phyloP scores from a whole-genome alignment of 1,140 invertebrate species.

The Drosophila carrolli region DNA sequence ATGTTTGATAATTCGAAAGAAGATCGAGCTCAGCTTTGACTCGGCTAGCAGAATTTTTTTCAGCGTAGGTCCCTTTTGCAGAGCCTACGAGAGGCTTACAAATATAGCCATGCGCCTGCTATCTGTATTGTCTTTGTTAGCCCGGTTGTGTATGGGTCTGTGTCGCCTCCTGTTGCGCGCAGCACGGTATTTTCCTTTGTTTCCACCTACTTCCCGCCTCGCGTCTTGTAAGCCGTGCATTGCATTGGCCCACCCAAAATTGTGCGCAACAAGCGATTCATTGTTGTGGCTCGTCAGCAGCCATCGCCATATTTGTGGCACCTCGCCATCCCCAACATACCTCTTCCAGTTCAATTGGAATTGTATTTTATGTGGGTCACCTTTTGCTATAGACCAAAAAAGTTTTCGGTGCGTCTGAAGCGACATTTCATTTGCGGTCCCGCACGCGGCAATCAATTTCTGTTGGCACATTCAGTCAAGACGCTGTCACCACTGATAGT shows the following conservation, averaged over 20 bases:
- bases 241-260: slow-evolving; percentile 32
- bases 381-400: slow-evolving; percentile 43
- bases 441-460: slow-evolving; percentile 65
- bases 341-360: slow-evolving; percentile 37
- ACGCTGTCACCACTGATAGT: slow-evolving; percentile 55
- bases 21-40: too few relatives aligned
- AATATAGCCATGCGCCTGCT: slow-evolving; percentile 35
- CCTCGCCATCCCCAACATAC: neutral
- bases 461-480: slow-evolving; percentile 70
- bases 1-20: too few relatives aligned
- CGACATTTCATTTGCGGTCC: slow-evolving; percentile 77
- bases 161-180: slow-evolving; percentile 67
- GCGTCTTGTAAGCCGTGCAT: slow-evolving; percentile 25
- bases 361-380: slow-evolving; percentile 70
- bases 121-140: slow-evolving; percentile 43
- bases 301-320: neutral
- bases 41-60: too few relatives aligned
- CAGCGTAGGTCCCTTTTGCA: neutral
- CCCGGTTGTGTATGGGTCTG: slow-evolving; percentile 5
- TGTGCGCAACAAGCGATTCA: slow-evolving; percentile 63
- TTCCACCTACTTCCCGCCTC: slow-evolving; percentile 7
- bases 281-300: slow-evolving; percentile 25
- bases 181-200: neutral
- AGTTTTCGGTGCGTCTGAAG: slow-evolving; percentile 56
- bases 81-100: slow-evolving; percentile 53